Conservation (phyloP, 1,140 invertebrate species). For the Atta texana region DNA sequence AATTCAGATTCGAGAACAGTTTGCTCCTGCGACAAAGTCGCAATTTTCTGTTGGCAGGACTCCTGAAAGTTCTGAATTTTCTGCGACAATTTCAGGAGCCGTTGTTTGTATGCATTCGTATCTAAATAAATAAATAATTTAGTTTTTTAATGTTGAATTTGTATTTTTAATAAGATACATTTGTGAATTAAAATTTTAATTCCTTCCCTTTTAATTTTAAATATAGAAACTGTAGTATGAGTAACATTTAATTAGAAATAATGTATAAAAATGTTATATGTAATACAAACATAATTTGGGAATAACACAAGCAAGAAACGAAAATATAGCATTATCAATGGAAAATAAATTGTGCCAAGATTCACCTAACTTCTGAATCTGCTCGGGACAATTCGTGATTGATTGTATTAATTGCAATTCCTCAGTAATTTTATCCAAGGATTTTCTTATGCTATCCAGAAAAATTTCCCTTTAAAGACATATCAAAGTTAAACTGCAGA, state of each 20-base stretch:
- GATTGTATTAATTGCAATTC: constrained; percentile 76
- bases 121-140: constrained; percentile 72
- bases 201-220: background rate
- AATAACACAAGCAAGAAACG: background rate
- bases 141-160: background rate
- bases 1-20: constrained; percentile 76
- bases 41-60: constrained; percentile 60
- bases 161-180: background rate
- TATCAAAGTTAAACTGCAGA: background rate
- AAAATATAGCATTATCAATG: constrained; percentile 33
- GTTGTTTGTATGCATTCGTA: constrained; percentile 75
- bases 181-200: background rate
- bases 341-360: constrained; percentile 21
- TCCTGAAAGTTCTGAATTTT: constrained; percentile 81
- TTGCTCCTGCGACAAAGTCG: constrained; percentile 73
- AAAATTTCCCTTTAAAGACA: constrained; percentile 72
- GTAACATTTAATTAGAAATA: background rate
- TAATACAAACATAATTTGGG: background rate
- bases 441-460: constrained; percentile 64
- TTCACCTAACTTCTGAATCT: constrained; percentile 80
- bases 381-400: constrained; percentile 60
- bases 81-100: constrained; percentile 78
- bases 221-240: background rate
- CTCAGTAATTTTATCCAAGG: constrained; percentile 69
- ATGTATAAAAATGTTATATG: constrained; percentile 8